Conservation (phyloP, 1,140 invertebrate species). For the Steinernema feltiae region DNA sequence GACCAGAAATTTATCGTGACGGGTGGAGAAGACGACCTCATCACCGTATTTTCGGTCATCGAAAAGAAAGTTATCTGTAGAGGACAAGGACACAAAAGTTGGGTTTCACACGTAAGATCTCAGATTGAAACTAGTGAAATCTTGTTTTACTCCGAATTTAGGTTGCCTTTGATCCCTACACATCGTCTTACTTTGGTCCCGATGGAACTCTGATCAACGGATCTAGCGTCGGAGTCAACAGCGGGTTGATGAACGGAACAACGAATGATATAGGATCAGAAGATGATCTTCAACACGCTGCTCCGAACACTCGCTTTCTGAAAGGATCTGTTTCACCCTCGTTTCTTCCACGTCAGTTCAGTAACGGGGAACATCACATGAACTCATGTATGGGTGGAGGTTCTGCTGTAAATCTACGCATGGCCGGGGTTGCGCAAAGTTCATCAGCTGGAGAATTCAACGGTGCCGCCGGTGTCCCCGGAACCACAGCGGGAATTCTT, state of each 20-base stretch:
- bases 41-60: constrained; percentile 85
- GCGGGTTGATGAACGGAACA: background rate
- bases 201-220: background rate
- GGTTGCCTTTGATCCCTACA: constrained; percentile 90
- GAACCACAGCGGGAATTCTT: background rate
- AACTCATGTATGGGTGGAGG: background rate
- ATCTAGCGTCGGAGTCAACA: background rate
- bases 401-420: background rate
- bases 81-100: constrained; percentile 84
- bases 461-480: background rate
- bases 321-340: background rate
- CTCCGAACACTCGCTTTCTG: background rate
- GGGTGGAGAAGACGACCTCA: constrained; percentile 94
- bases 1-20: constrained; percentile 89
- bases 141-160: constrained; percentile 62
- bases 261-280: background rate
- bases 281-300: background rate
- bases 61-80: constrained; percentile 87
- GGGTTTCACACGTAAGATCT: constrained; percentile 69
- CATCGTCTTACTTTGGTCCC: constrained; percentile 58
- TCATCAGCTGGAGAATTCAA: constrained; percentile 1
- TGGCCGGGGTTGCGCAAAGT: background rate
- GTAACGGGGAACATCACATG: background rate
- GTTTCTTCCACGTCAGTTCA: background rate
- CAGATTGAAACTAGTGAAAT: background rate